Base-by-base conservation (phyloP, 2,113 vertebrate genomes). In the Smithornis capensis region DNA sequence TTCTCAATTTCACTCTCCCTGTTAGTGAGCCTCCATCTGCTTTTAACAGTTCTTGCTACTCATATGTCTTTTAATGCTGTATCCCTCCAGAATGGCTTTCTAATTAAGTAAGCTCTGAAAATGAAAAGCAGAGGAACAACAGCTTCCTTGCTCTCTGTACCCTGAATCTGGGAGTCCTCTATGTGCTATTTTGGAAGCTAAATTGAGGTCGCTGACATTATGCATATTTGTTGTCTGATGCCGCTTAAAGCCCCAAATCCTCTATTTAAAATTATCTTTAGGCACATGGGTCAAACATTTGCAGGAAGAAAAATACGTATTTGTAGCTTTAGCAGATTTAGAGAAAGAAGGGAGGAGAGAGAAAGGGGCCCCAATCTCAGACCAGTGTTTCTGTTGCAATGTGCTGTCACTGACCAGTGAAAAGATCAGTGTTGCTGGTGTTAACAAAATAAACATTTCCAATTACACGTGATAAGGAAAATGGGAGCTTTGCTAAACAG, bases 221-320 rank as follows among this genome's bases (percentile, higher is more conserved):
- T 82, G 88, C 93, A 92, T 96, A 90, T 95, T 96, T 95, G 96
- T 96, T 96, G 95, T 96, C 92, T 96, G 88, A 92, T 93, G 90
- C 90, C 73, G 79, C 89, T 92, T 95, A 79, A 95, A 96, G 86
- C 80, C 69, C 86, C 53, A 89, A 95, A 94, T 93, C 89, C 56
- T 91, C 79, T 89, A 62, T 67, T 90, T 87, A 84, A 81, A 96
- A 78, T 74, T 63, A 42, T 93, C 88, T 88, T 94, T 78, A 82
- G 63, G 63, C 84, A 52, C 68, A 67, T 5, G 71, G 90, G 95
- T 95, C 94, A 94, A 62, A 90, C 56, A 87, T 92, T 96, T 97
- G 80, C 83, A 71, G 92, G 49, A 90, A 96, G 69, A 70, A 86
- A 94, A 95, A 64, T 23, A 67, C 80, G 38, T 70, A 29, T 90